A percentile compares a stretch with the other conserved stretches of the same genome.
phyloP scores from a whole-genome alignment of 2,888 invertebrate species.

The Parnassius orleans region DNA sequence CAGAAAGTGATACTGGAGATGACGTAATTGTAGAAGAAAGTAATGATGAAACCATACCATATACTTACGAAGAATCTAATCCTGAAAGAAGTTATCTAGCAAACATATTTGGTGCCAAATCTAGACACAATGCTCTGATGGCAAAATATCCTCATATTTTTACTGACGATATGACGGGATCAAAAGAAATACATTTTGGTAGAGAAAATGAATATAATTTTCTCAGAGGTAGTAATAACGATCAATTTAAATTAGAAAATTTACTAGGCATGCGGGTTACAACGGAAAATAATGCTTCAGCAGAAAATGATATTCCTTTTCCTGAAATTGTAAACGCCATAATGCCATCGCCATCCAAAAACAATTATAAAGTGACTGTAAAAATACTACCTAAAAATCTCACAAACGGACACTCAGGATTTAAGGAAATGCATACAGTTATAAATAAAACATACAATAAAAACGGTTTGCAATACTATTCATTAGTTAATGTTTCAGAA shows the following conservation, averaged over 20 bases:
- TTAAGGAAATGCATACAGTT: slow-evolving; percentile 66
- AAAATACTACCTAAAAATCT: slow-evolving; percentile 63
- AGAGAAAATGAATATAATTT: slow-evolving; percentile 16
- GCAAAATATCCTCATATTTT: slow-evolving; percentile 69
- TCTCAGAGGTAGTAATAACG: slow-evolving; percentile 15
- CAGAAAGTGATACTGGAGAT: slow-evolving; percentile 35
- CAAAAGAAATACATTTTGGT: slow-evolving; percentile 41
- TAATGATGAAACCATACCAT: slow-evolving; percentile 38
- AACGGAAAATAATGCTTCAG: slow-evolving; percentile 26
- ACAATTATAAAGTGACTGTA: slow-evolving; percentile 59
- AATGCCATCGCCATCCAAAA: slow-evolving; percentile 34
- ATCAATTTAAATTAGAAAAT: slow-evolving; percentile 20
- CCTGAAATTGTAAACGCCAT: slow-evolving; percentile 45
- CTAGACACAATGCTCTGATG: slow-evolving; percentile 53
- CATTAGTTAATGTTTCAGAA: slow-evolving; percentile 64
- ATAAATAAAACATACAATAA: slow-evolving; percentile 67
- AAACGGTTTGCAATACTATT: slow-evolving; percentile 57
- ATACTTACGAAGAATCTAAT: slow-evolving; percentile 37
- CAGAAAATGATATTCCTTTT: slow-evolving; percentile 24
- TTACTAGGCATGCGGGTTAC: slow-evolving; percentile 19
- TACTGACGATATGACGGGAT: slow-evolving; percentile 48
- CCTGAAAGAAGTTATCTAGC: slow-evolving; percentile 29
- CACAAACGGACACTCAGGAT: slow-evolving; percentile 46
- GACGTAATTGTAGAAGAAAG: slow-evolving; percentile 29
- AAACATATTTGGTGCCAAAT: slow-evolving; percentile 41